These are phyloP conservation scores for Rhynchotus rufescens DNA, from an alignment of 2,797 vertebrate species.

Conservation along the genomic window DNA sequence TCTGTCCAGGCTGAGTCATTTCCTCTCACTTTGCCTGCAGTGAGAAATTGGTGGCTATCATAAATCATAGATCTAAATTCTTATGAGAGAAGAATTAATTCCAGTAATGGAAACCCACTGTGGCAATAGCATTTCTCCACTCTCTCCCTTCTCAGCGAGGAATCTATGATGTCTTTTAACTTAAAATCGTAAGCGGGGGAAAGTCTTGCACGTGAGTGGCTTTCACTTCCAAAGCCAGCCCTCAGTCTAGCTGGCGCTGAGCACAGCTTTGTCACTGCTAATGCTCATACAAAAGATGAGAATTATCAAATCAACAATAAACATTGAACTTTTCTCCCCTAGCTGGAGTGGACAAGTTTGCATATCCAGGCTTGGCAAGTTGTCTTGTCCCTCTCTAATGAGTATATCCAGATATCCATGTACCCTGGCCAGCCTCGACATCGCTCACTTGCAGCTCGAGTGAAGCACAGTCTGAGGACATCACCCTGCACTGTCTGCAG, in stretches of 20 bases:
- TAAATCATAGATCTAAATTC: conserved; percentile 76
- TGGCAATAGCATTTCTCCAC: background rate
- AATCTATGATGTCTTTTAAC: conserved; percentile 47
- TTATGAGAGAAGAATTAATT: conserved; percentile 78
- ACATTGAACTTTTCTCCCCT: background rate
- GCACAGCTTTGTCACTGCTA: background rate
- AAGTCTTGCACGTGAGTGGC: background rate
- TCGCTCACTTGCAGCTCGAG: background rate
- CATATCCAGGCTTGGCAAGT: background rate
- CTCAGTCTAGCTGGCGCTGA: background rate
- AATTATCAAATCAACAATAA: background rate
- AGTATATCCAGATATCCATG: background rate
- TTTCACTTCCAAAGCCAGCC: background rate
- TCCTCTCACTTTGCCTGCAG: conserved; percentile 72
- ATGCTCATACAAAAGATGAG: background rate
- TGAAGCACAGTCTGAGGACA: background rate
- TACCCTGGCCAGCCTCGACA: fast-evolving
- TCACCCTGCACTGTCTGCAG: background rate
- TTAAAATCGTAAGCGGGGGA: background rate
- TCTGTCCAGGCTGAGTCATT: conserved; percentile 75
- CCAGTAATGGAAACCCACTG: conserved; percentile 77
- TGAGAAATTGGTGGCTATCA: conserved; percentile 70
- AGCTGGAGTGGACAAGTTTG: background rate
- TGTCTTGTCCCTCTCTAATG: background rate
- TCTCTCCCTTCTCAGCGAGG: background rate